Evolutionary conservation across 2,113 vertebrate genomes (phyloP), one percentile per base, ranked within the genome.

Genomic region (Arenaria interpres): DNA sequence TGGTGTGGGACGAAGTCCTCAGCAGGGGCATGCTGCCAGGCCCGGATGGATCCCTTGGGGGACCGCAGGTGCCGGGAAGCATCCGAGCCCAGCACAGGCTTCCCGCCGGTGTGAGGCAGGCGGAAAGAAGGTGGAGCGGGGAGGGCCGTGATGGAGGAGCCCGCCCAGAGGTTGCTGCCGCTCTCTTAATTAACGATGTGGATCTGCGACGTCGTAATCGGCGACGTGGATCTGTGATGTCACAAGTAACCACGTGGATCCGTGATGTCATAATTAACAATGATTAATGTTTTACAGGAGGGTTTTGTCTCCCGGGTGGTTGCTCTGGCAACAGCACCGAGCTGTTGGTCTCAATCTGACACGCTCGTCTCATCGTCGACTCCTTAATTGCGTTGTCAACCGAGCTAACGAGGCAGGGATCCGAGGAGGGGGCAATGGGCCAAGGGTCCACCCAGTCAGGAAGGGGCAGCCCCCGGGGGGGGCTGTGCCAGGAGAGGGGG

Each of bases 261-360:
- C 59, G 53, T 95, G 89, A 96, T 93, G 72, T 94, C 80, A 82
- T 96, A 93, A 92, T 96, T 94, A 96, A 57, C 48, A 89, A 57
- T 91, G 68, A 95, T 95, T 89, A 97, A 95, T 90, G n/a, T 89
- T 90, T 85, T 94, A 87, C 62, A 48, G 59, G 66, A 93, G 48
- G 35, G 43, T 72, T 92, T 96, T 92, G 48, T 92, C 83, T 96
- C 63, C 60, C 2, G 17, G 62, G 66, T 79, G 60, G 96, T 97
- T 97, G 96, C 90, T 96, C 73, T 2, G 85, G 93, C 87, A 94
- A 96, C 93, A 82, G 79, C 45, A 48, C 66, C 0, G 18, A 83
- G 69, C 85, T 92, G 56, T 94, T 85, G 88, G 63, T 91, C 72
- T 95, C 66, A 43, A 77, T 92, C 79, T 93, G 68, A 94, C 93